Conservation (phyloP, 2,113 vertebrate species). For the Pygoscelis adeliae region DNA sequence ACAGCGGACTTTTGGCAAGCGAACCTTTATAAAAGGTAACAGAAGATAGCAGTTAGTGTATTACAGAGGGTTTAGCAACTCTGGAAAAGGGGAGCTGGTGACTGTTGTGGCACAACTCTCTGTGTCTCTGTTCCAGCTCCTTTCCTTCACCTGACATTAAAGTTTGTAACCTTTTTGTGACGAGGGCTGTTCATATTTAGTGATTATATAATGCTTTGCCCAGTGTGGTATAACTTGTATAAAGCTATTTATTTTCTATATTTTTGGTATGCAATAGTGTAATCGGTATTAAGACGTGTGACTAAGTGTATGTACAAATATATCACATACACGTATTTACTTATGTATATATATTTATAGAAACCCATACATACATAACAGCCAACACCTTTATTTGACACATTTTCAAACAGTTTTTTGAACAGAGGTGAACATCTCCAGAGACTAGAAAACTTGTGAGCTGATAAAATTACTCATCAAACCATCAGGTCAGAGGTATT, state of each 20-base stretch:
- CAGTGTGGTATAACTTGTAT: not conserved
- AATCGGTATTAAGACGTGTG: not conserved
- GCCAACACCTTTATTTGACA: not conserved
- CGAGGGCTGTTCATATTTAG: not conserved
- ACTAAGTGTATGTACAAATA: not conserved
- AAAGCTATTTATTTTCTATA: not conserved
- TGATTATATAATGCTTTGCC: not conserved
- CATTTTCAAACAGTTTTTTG: not conserved
- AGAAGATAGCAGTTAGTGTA: not conserved
- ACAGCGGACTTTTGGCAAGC: accelerated
- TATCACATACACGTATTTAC: not conserved
- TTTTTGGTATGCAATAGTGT: not conserved
- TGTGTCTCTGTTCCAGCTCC: not conserved
- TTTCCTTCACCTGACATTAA: not conserved
- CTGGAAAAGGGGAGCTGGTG: not conserved
- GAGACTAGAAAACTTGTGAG: not conserved
- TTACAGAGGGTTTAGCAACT: not conserved
- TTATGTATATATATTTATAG: not conserved
- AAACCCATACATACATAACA: not conserved
- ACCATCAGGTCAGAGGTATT: not conserved
- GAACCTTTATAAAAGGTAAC: not conserved
- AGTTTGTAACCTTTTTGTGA: not conserved
- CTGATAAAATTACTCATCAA: not conserved
- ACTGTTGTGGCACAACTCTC: not conserved
- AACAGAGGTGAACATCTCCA: not conserved